Conservation (phyloP, 2,797 vertebrate species). For the Threskiornis aethiopicus region DNA sequence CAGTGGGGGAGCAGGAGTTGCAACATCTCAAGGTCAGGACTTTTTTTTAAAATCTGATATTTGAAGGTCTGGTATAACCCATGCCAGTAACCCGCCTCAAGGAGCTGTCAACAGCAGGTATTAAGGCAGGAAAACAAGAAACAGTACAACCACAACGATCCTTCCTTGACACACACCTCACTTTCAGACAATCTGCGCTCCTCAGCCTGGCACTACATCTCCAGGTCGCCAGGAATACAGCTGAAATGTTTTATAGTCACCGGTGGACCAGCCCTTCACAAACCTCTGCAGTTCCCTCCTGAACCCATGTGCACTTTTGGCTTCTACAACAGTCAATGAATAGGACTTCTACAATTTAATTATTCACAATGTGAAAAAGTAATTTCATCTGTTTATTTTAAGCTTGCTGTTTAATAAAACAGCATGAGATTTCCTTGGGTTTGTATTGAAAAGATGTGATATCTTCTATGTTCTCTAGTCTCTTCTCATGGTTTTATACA, state of each 20-base stretch:
- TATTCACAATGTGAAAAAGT: background rate
- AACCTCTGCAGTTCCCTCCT: background rate
- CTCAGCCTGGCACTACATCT: background rate
- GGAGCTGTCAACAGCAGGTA: background rate
- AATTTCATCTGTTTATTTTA: background rate
- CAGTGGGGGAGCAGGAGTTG: background rate
- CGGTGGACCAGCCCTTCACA: background rate
- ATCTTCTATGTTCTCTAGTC: background rate
- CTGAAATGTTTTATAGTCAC: background rate
- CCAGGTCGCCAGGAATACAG: background rate
- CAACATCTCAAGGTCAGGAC: background rate
- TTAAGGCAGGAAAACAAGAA: background rate
- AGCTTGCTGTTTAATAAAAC: background rate
- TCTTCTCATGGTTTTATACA: background rate
- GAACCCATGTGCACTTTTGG: background rate
- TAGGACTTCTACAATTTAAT: background rate
- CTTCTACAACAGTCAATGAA: background rate
- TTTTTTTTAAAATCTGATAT: accelerated
- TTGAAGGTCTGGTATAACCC: background rate
- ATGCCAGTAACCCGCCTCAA: background rate
- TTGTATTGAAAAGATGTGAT: background rate
- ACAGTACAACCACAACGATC: background rate
- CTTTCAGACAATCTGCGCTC: background rate
- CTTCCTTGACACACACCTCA: background rate
- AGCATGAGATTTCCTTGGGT: accelerated